Base-by-base conservation (phyloP, 2,888 invertebrate species). In the Odontomyia ornata region DNA sequence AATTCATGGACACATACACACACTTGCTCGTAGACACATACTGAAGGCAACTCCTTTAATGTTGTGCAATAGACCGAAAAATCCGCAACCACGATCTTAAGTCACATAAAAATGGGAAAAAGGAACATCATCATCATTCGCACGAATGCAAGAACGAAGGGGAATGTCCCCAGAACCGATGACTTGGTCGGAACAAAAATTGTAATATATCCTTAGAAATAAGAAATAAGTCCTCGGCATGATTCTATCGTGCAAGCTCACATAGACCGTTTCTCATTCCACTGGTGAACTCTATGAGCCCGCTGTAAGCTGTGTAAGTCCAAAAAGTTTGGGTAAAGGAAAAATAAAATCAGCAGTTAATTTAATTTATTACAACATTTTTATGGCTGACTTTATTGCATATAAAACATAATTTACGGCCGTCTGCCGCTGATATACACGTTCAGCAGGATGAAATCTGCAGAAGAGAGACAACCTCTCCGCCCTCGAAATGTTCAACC, bases 311-410 rank as follows among this genome's bases (percentile, higher is more conserved):
- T 36, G 36, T 36, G 36, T 36, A 36, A 36, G 36, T 62, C 25
- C 28, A 9, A 65, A 69, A 69, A 46, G 46, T 60, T 64, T 64
- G 23, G 62, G 64, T 9, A 18, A 64, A 43, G 64, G 79, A 76
- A 83, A 83, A 84, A 84, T 83, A 83, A 84, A 84, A 86, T 85
- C 85, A 86, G 85, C 85, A 86, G 86, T 86, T 86, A 86, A 86
- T 86, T 86, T 86, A 86, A 86, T 86, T 86, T 86, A 86, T 86
- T 85, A 85, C 85, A 83, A 84, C 85, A 85, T 86, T 86, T 86
- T 86, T 86, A 86, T 86, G 86, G 86, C 83, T 84, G 86, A 86
- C 86, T 86, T 86, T 86, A 86, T 86, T 86, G 86, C 86, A 86
- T 85, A 86, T 86, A 86, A 86, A 86, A 86, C 84, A 86, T 86